phyloP scores from a whole-genome alignment of 1,140 invertebrate genomes.

The Drosophila santomea region DNA sequence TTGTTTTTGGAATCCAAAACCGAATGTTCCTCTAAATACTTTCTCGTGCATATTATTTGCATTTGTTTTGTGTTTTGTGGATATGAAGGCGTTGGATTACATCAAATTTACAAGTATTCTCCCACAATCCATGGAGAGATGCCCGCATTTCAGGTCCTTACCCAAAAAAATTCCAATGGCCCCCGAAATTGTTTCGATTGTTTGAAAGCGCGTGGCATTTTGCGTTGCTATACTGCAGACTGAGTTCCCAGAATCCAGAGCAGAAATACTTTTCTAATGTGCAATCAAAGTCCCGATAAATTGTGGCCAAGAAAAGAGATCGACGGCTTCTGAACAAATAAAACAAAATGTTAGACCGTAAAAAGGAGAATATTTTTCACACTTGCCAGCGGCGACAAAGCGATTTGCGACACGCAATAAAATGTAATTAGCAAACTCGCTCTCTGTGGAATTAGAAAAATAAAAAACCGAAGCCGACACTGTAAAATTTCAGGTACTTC shows the following conservation, averaged over 20 bases:
- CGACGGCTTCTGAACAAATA: not conserved
- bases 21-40: conserved; percentile 29
- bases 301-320: conserved; percentile 15
- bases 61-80: conserved; percentile 41
- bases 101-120: conserved; percentile 44
- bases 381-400: conserved; percentile 66
- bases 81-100: conserved; percentile 77
- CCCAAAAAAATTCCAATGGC: not conserved
- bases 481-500: conserved; percentile 78
- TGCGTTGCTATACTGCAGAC: not conserved
- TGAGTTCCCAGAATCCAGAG: conserved; percentile 3
- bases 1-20: not conserved
- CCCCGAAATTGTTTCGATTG: conserved; percentile 22
- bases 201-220: conserved; percentile 59
- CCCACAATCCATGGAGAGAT: conserved; percentile 52
- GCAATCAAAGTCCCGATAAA: conserved; percentile 15
- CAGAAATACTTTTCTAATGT: conserved; percentile 2
- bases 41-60: conserved; percentile 65
- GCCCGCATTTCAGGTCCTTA: conserved; percentile 29
- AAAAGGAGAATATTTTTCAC: conserved; percentile 60
- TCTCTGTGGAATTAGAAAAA: conserved; percentile 19
- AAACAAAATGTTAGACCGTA: conserved; percentile 39
- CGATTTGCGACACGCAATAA: conserved; percentile 76
- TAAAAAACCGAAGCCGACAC: conserved; percentile 26
- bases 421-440: conserved; percentile 74